Base-by-base conservation (phyloP, 2,113 vertebrate species). In the Camelus bactrianus region DNA sequence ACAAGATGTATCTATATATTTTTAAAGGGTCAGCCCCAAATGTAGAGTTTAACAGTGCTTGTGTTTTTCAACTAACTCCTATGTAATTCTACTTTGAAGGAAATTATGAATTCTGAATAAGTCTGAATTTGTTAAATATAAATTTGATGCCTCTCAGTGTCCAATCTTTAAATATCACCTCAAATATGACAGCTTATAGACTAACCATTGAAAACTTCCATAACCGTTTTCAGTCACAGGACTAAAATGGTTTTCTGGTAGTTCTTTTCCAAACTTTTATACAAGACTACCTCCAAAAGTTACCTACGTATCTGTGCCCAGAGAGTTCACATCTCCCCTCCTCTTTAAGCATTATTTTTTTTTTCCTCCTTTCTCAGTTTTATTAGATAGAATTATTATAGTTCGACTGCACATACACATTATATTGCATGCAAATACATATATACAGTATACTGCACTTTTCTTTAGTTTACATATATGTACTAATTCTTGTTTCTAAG, bases 101-200 rank as follows among this genome's bases (percentile, higher is more conserved):
- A 92, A 97, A 72, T 81, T 35, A 73, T 38, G 14, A 96, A 84
- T 83, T 95, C 50, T 94, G 65, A 96, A 2, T 56, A 93, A 89
- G 28, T 85, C 20, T 92, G 32, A 91, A 91, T 70, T 80, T 96
- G 54, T 58, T 92, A 92, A 92, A 85, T 35, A 80, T 69, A 94
- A 83, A 89, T 85, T 46, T 87, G 58, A 90, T 80, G 24, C 9
- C 84, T 75, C 92, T 97, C 54, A 93, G 92, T 86, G 32, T 84
- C 24, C 9, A 62, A 50, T 91, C 73, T 93, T 95, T 67, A 60
- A 76, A 97, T 86, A 48, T 65, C 9, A 89, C 15, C 60, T 79
- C 20, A 94, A 73, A 42, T 72, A 75, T 14, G 35, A 65, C 2
- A 82, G 54, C 19, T 77, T 72, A 75, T 1, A 85, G 15, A 52